Conservation (phyloP, 1,140 invertebrate genomes). For the Mamestra configurata region DNA sequence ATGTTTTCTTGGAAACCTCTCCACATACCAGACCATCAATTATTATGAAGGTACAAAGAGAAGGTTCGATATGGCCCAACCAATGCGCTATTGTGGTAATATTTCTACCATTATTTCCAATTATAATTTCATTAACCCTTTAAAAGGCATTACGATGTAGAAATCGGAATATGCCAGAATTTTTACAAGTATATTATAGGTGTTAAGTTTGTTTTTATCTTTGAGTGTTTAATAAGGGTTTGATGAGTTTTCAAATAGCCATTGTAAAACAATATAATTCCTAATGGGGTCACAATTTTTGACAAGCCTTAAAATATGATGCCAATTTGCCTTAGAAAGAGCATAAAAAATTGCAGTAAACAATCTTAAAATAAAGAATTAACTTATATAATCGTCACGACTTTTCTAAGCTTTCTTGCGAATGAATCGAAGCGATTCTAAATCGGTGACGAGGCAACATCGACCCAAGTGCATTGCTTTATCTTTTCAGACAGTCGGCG, state of each 20-base stretch:
- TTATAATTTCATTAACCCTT: not conserved
- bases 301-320: no score
- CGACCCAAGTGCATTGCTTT: constrained; percentile 20
- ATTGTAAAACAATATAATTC: no score
- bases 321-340: no score
- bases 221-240: no score
- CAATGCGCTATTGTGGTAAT: not conserved
- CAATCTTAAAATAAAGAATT: not conserved
- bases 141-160: no score
- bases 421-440: constrained; percentile 21
- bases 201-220: no score
- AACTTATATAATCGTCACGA: not conserved
- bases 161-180: no score
- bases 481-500: constrained; percentile 40
- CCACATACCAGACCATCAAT: not conserved
- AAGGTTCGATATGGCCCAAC: not conserved
- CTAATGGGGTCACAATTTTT: no score
- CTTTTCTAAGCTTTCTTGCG: not conserved
- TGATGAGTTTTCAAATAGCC: no score
- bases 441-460: constrained; percentile 23
- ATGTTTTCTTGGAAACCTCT: not conserved
- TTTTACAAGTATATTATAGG: no score
- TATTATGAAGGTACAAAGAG: not conserved
- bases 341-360: no score
- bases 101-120: constrained; percentile 1